Evolutionary conservation across 2,797 vertebrate genomes (phyloP), one percentile per base, ranked within the genome.

Genomic region (Poecile montanus): DNA sequence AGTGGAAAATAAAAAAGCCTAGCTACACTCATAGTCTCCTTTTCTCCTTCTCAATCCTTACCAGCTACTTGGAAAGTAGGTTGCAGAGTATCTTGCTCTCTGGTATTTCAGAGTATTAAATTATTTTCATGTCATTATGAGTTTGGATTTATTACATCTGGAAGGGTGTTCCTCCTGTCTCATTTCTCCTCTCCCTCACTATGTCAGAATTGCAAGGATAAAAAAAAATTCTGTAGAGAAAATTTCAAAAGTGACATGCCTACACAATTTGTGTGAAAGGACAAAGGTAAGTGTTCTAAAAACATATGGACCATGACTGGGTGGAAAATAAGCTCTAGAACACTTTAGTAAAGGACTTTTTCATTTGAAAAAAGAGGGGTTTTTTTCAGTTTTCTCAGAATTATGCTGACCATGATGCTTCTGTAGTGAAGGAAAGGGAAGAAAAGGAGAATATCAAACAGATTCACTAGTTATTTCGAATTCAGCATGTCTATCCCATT

Each of bases 301-400:
- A 77, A 54, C 1, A 66, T 9, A 54, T 3, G 48, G 34, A 61
- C 16, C 5, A 13, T 19, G 21, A 1, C 0, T 10, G 2, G 8
- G 3, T 15, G 15, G 7, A 48, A 93, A 72, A 12, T 6, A 36
- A 56, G 7, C 36, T 78, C 25, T 38, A 61, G 22, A 63, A 78
- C 78, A 72, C 3, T 45, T 56, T 61, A 53, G 4, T 42, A 54
- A 45, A 20, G 2, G 9, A 17, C 2, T 26, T 67, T 51, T 9
- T 40, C 1, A 3, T 77, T 56, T 81, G 8, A 26, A 47, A 54
- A 51, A 9, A 26, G 1, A 20, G 10, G 3, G 0, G 36, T 36
- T 0, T 36, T 34, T 60, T 85, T 47, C 14, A 21, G 1, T 56
- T 67, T 85, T 86, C 19, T 48, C 29, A 57, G 61, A 83, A 63